Evolutionary conservation across 2,797 vertebrate genomes (phyloP).

Genomic region (Mus spretus): DNA sequence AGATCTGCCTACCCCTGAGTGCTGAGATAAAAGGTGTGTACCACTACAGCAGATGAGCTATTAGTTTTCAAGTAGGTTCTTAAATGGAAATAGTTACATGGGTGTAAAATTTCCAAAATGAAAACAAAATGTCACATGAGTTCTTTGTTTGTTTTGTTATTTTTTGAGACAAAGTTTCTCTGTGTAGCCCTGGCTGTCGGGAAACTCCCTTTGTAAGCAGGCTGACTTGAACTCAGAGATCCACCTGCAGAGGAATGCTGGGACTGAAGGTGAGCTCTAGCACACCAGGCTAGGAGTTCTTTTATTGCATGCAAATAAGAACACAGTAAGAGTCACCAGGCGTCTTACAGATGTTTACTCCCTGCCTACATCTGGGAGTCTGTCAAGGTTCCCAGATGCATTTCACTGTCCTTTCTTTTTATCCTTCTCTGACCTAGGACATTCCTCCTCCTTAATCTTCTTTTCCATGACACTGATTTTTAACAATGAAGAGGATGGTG

Average conservation of each 20-base stretch:
- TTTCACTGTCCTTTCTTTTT: neutral
- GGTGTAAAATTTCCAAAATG: neutral
- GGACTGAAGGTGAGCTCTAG: neutral
- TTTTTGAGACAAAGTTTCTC: neutral
- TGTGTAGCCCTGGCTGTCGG: neutral
- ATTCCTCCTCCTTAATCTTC: slow-evolving; percentile 39
- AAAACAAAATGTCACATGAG: neutral
- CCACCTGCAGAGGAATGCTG: neutral
- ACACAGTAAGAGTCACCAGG: no score
- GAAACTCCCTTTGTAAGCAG: neutral
- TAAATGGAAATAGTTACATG: neutral
- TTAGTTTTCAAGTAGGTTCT: neutral
- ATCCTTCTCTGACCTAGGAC: slow-evolving; percentile 26
- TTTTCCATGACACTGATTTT: neutral
- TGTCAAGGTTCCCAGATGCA: neutral
- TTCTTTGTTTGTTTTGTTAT: neutral
- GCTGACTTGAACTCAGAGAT: neutral
- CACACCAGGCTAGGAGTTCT: neutral
- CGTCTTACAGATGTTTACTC: neutral
- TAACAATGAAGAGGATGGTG: neutral
- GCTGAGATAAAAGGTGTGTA: neutral
- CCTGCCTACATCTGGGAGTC: neutral
- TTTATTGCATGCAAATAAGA: neutral
- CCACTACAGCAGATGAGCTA: neutral
- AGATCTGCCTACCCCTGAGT: neutral